These are phyloP conservation scores for Saccopteryx leptura DNA, from an alignment of 2,113 vertebrate species.

Conservation along the genomic window DNA sequence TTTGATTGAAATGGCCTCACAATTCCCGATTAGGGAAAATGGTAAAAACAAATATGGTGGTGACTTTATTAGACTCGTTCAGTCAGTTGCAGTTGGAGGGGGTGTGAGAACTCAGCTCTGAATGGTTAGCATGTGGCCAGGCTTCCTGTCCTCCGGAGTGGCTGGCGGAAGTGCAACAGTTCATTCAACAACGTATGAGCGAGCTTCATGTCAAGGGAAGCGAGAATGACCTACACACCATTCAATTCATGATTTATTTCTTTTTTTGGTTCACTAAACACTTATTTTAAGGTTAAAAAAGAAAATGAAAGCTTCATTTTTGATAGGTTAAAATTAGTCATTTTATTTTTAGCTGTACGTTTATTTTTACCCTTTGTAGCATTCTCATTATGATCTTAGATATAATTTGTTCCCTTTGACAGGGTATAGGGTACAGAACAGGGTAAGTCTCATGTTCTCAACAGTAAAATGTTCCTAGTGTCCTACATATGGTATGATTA, in stretches of 20 bases:
- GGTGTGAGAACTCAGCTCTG: background rate
- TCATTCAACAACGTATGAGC: background rate
- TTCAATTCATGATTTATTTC: background rate
- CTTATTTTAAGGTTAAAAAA: slow-evolving; percentile 7
- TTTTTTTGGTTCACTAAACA: background rate
- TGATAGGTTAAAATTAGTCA: background rate
- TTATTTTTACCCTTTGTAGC: slow-evolving; percentile 3
- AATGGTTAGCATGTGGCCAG: background rate
- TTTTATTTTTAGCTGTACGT: background rate
- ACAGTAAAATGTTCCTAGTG: background rate
- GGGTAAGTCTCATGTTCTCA: background rate
- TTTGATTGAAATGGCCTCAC: background rate
- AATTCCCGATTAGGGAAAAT: background rate
- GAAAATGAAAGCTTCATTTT: background rate
- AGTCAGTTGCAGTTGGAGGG: fast-evolving
- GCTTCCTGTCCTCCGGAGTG: background rate
- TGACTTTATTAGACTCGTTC: background rate
- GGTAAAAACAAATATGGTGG: background rate
- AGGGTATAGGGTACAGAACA: background rate
- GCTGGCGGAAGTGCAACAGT: background rate
- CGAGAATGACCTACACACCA: background rate
- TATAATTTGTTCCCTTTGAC: background rate
- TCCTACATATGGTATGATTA: background rate
- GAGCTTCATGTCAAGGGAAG: background rate
- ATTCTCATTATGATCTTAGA: background rate